Percentiles rank a stretch among this genome's conserved stretches.
phyloP scores from a whole-genome alignment of 2,113 vertebrate genomes.

The Nesogale talazaci region DNA sequence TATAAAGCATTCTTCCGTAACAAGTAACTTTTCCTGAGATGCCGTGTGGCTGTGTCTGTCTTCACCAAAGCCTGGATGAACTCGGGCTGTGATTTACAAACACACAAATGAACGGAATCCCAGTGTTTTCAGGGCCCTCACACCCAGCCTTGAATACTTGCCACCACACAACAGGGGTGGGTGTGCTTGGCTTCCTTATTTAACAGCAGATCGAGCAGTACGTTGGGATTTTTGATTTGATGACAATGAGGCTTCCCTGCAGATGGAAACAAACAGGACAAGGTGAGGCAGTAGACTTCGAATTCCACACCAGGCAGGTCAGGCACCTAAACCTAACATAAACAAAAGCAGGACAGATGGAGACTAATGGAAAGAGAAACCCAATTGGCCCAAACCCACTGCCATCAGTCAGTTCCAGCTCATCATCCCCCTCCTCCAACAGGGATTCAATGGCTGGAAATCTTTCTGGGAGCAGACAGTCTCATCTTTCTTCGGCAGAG shows the following conservation, averaged over 20 bases:
- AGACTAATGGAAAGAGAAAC: not conserved
- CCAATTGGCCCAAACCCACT: too few relatives aligned
- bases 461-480: too few relatives aligned
- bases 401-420: too few relatives aligned
- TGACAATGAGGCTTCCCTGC: conserved; percentile 86
- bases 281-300: not conserved
- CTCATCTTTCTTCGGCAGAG: too few relatives aligned
- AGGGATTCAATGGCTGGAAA: too few relatives aligned
- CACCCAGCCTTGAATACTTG: not conserved
- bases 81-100: conserved; percentile 26
- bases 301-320: too few relatives aligned
- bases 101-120: not conserved
- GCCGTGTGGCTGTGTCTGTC: not conserved
- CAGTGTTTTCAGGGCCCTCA: not conserved
- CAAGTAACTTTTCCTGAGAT: conserved; percentile 38
- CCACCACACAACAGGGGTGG: not conserved
- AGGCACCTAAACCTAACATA: not conserved
- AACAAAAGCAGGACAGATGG: not conserved
- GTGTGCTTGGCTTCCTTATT: conserved; percentile 50
- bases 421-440: too few relatives aligned
- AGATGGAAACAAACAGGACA: conserved; percentile 54
- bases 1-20: conserved; percentile 51
- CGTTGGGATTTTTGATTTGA: conserved; percentile 91
- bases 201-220: conserved; percentile 86
- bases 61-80: not conserved